Evolutionary conservation across 2,797 vertebrate genomes (phyloP).

Genomic region (Brachymystax lenok): DNA sequence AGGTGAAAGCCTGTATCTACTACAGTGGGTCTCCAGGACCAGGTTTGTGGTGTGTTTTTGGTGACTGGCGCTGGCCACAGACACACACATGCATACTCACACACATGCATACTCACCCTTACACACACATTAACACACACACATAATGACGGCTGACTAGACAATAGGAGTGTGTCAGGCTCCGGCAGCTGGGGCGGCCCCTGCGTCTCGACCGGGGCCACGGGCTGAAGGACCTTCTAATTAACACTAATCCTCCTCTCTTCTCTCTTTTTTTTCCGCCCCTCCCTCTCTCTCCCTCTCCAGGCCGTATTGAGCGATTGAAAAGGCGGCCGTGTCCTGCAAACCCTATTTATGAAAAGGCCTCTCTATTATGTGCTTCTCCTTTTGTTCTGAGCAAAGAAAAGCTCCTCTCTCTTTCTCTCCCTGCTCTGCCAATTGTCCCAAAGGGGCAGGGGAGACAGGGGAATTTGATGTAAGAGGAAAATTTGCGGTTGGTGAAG

Average conservation of each 20-base stretch:
- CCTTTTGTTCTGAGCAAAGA: slow-evolving; percentile 70
- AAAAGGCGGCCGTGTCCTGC: slow-evolving; percentile 74
- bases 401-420: slow-evolving; percentile 56
- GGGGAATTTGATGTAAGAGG: slow-evolving; percentile 24
- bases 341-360: slow-evolving; percentile 71
- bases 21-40: neutral
- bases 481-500: slow-evolving; percentile 24
- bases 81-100: slow-evolving; percentile 15
- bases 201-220: slow-evolving; percentile 77
- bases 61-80: slow-evolving; percentile 66
- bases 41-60: slow-evolving; percentile 23
- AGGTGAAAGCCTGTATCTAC: slow-evolving; percentile 17
- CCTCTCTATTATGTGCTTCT: slow-evolving; percentile 76
- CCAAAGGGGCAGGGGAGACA: slow-evolving; percentile 11
- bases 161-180: slow-evolving; percentile 83
- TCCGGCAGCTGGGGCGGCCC: slow-evolving; percentile 82
- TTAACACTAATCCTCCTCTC: slow-evolving; percentile 79
- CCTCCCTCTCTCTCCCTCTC: slow-evolving; percentile 52
- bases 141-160: slow-evolving; percentile 81
- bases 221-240: slow-evolving; percentile 83
- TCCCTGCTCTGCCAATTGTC: slow-evolving; percentile 27
- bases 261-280: slow-evolving; percentile 52
- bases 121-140: slow-evolving; percentile 47
- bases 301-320: slow-evolving; percentile 67
- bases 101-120: slow-evolving; percentile 44